Percentiles rank a stretch among this genome's conserved stretches.
Conservation (phyloP, 2,113 vertebrate species). For the Muntiacus reevesi region DNA sequence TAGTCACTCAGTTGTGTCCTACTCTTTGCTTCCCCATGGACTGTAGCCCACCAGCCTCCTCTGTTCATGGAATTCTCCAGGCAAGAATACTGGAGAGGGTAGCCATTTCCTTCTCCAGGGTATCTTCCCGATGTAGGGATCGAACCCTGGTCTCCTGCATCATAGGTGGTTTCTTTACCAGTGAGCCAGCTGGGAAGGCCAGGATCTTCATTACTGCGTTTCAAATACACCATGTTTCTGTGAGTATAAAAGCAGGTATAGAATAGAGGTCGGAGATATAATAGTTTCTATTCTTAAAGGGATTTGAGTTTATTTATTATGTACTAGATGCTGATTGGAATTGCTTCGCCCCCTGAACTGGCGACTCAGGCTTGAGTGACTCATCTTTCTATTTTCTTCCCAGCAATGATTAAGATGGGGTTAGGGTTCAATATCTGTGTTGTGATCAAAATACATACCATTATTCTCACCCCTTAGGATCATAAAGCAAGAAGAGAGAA, state of each 20-base stretch:
- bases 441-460: neutral
- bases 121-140: neutral
- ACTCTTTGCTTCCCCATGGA: neutral
- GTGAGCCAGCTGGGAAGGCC: neutral
- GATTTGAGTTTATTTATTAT: neutral
- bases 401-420: neutral
- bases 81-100: neutral
- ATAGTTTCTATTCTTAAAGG: neutral
- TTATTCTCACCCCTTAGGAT: neutral
- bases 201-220: neutral
- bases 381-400: neutral
- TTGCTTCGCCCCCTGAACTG: neutral
- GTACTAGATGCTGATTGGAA: neutral
- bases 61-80: neutral
- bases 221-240: neutral
- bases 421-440: neutral
- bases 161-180: neutral
- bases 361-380: neutral
- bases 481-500: neutral
- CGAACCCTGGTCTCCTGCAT: neutral
- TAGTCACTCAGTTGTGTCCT: neutral
- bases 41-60: neutral
- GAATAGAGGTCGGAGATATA: neutral
- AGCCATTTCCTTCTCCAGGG: neutral
- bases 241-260: neutral